A percentile compares a stretch with the other conserved stretches of the same genome.
Conservation (phyloP, 2,113 vertebrate species). For the Platysteira castanea region DNA sequence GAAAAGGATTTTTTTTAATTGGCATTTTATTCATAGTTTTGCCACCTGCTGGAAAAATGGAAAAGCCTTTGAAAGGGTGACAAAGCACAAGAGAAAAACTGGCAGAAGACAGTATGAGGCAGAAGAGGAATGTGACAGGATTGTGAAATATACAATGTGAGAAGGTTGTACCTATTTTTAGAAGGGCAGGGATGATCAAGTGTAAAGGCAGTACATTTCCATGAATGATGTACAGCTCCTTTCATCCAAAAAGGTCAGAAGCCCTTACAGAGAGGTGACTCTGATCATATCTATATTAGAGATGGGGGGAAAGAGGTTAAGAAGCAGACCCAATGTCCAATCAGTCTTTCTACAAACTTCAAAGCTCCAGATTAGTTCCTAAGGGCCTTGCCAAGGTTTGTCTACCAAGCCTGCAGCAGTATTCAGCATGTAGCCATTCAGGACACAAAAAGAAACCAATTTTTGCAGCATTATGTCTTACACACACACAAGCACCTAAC, state of each 20-base stretch:
- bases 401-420: neutral
- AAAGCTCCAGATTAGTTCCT: neutral
- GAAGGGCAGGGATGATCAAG: constrained; percentile 19
- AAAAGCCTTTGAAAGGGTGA: constrained; percentile 45
- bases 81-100: constrained; percentile 53
- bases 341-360: constrained; percentile 17
- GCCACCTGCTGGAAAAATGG: constrained; percentile 21
- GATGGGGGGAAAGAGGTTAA: constrained; percentile 1
- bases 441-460: neutral
- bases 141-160: constrained; percentile 38
- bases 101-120: constrained; percentile 8
- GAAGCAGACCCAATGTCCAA: neutral
- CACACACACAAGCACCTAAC: neutral
- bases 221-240: constrained; percentile 9
- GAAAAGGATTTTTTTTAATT: neutral
- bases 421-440: neutral
- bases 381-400: neutral
- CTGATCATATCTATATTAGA: constrained; percentile 11
- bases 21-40: constrained; percentile 52
- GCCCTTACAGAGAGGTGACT: neutral
- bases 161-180: constrained; percentile 53
- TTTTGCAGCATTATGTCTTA: constrained; percentile 35
- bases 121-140: constrained; percentile 33
- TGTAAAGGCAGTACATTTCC: constrained; percentile 22
- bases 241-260: constrained; percentile 43